Evolutionary conservation across 2,113 vertebrate genomes (phyloP).

Genomic region (Vireo altiloquus): DNA sequence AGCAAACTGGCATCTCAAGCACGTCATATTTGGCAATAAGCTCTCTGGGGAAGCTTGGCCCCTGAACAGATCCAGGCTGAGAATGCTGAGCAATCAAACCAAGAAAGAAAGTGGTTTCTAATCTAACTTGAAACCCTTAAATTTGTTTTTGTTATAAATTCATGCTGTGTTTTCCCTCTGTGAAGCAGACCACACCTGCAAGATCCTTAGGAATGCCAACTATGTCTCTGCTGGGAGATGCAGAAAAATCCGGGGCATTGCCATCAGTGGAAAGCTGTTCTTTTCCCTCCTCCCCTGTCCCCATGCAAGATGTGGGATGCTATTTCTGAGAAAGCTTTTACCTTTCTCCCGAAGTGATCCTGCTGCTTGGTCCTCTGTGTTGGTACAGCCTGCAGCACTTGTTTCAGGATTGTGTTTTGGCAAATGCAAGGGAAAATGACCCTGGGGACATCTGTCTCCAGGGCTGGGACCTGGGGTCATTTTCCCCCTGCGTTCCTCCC

Average conservation of each 20-base stretch:
- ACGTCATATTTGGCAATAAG: not conserved
- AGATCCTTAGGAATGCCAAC: not conserved
- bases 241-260: not conserved
- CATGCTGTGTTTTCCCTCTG: not conserved
- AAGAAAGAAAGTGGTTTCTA: not conserved
- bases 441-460: accelerated
- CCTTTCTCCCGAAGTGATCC: not conserved
- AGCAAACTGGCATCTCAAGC: not conserved
- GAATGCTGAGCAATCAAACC: not conserved
- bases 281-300: not conserved
- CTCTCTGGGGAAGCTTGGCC: not conserved
- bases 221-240: not conserved
- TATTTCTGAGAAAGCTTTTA: not conserved
- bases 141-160: not conserved
- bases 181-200: not conserved
- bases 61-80: not conserved
- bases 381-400: not conserved
- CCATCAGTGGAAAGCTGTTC: not conserved
- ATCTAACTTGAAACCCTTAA: not conserved
- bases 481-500: accelerated
- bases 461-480: not conserved
- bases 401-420: not conserved
- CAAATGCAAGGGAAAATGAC: not conserved
- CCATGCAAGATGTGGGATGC: accelerated
- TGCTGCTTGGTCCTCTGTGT: not conserved